Percentiles rank a stretch among this genome's conserved stretches.
Evolutionary conservation across 2,888 invertebrate genomes (phyloP).

Genomic region (Odontocerum albicorne): DNA sequence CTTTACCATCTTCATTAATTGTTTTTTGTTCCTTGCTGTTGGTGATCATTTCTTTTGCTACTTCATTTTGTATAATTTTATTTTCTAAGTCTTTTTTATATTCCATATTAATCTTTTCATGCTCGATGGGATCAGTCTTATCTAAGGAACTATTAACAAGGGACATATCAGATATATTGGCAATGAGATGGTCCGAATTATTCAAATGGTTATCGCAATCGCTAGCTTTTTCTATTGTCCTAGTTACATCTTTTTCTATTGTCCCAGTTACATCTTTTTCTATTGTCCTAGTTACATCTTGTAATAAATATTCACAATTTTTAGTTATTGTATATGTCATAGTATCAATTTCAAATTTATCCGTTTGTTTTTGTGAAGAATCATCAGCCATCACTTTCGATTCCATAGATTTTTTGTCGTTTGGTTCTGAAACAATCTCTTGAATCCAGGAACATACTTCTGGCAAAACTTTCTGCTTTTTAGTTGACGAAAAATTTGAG

Average conservation of each 20-base stretch:
- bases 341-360: conserved; percentile 1
- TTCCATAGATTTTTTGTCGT: background rate
- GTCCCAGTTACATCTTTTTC: no score
- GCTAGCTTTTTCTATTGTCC: background rate
- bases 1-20: background rate
- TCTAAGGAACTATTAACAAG: conserved; percentile 29
- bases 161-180: conserved; percentile 28
- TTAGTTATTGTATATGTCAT: conserved; percentile 13
- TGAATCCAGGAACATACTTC: conserved; percentile 20
- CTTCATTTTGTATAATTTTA: background rate
- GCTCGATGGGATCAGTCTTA: conserved; percentile 5
- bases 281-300: background rate
- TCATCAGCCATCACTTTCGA: background rate
- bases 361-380: background rate
- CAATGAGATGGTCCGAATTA: conserved; percentile 20
- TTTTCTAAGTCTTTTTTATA: background rate
- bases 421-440: background rate
- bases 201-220: conserved; percentile 1
- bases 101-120: background rate
- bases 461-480: conserved; percentile 21
- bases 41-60: background rate
- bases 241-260: no score
- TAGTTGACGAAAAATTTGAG: conserved; percentile 1
- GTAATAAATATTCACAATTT: background rate
- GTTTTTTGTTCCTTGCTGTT: background rate